Base-by-base conservation (phyloP, 2,888 invertebrate species). In the Acanthoscelides obtectus region DNA sequence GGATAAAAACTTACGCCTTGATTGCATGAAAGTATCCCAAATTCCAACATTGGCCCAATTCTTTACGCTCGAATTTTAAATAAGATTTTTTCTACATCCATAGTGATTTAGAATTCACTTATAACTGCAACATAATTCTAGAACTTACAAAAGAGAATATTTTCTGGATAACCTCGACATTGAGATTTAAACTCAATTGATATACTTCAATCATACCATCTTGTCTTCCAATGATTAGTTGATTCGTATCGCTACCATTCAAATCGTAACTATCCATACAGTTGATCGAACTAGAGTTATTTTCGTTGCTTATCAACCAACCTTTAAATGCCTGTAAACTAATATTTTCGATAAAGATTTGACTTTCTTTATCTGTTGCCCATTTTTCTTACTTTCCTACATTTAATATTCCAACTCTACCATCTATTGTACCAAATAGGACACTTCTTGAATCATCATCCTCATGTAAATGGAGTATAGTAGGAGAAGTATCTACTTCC, bases 381-480 rank as follows among this genome's bases (percentile, higher is more conserved):
- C 3, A 25, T 25, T 25, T 65, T 67, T 66, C 71, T 70, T 75
- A 89, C 90, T 86, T 87, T 80, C 88, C 87, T 65, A 88, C 86
- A 77, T 84, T 89, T 77, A 94, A 92, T 17, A 97, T 89, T 77
- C 97, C 95, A 70, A 98, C 88, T 64, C 91, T 90, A 12, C 98
- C 98, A 86, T 98, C 97, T 76, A 94, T 92, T 66, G 96, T 91
- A 2, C 97, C 98, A 77, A 97, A 91, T 70, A 97, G 88, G 74
- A 96, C 91, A 75, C 89, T 88, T 72, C 92, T 88, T 22, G 91
- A 92, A 76, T 91, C 90, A 72, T 91, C 90, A 74, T 93, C 87
- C 80, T 92, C 91, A 74, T 90, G 91, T 75, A 91, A 89, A 80
- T 92, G 90, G 68, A 94, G 83, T 45, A 90, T 88, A 1, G 90